These are phyloP conservation scores for Blastobasis lacticolella DNA, from an alignment of 2,888 invertebrate species.

Conservation along the genomic window DNA sequence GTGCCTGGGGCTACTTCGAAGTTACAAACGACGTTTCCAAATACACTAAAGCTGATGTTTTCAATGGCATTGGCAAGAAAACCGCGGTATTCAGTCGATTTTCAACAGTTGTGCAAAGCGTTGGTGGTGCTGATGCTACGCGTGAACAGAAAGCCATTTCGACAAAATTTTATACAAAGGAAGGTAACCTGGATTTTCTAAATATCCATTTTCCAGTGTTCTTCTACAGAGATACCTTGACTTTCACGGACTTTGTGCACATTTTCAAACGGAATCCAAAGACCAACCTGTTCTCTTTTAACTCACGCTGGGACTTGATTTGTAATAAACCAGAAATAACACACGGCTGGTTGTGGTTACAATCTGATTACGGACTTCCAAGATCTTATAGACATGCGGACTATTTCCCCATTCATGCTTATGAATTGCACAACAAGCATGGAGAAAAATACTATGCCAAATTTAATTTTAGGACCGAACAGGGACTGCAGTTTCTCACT, in stretches of 20 bases:
- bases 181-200: slow-evolving; percentile 91
- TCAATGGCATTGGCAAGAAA: slow-evolving; percentile 81
- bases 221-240: slow-evolving; percentile 86
- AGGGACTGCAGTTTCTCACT: slow-evolving; percentile 85
- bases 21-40: slow-evolving; percentile 86
- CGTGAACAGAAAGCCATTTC: slow-evolving; percentile 91
- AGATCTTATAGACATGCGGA: slow-evolving; percentile 93
- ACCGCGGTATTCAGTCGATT: slow-evolving; percentile 84
- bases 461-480: slow-evolving; percentile 92
- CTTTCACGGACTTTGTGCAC: slow-evolving; percentile 90
- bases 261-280: slow-evolving; percentile 93
- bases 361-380: slow-evolving; percentile 90
- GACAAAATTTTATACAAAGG: slow-evolving; percentile 91
- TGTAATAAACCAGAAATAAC: slow-evolving; percentile 84
- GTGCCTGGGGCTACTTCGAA: slow-evolving; percentile 87
- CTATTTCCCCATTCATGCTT: slow-evolving; percentile 92
- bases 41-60: slow-evolving; percentile 83
- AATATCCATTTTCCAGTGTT: slow-evolving; percentile 91
- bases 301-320: slow-evolving; percentile 92
- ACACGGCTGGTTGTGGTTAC: slow-evolving; percentile 83
- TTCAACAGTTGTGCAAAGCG: slow-evolving; percentile 86
- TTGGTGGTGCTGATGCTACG: slow-evolving; percentile 87
- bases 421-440: slow-evolving; percentile 85
- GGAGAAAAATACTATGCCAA: slow-evolving; percentile 84
- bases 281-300: slow-evolving; percentile 85